Evolutionary conservation across 2,797 vertebrate genomes (phyloP), one percentile per base, ranked within the genome.

Genomic region (Pogoniulus pusillus): DNA sequence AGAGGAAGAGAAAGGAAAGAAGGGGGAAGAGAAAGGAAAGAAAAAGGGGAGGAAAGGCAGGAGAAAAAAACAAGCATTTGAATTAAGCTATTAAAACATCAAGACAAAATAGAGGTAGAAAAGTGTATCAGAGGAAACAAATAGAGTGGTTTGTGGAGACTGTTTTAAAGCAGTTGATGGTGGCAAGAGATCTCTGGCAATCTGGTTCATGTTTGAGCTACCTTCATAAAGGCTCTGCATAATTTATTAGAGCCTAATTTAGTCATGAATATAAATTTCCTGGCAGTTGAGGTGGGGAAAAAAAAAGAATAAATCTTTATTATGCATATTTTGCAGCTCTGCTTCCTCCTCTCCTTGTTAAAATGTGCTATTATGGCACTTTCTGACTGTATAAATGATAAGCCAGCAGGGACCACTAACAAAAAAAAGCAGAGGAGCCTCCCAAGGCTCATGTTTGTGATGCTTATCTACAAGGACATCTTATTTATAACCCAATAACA

Each of bases 181-280:
- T 91, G 64, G 60, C 83, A 96, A 72, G 16, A 80, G 74, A 76
- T 80, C 55, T 55, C 10, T 37, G 82, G 47, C 77, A 89, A 6
- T 82, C 59, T 47, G 20, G 64, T 80, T 89, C 72, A 84, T 63
- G 57, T 87, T 95, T 96, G 93, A 68, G 93, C 84, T 94, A 95
- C 91, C 62, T 96, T 96, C 79, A 91, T 92, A 95, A 96, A 96
- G 53, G 30, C n/a, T 53, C 70, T 97, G 89, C 68, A 96, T 97
- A 97, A 97, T 97, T 96, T 97, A 97, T 96, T 90, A 96, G 91
- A 93, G 95, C 85, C 69, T 91, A 97, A 96, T 97, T 97, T 97
- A 96, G 83, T 83, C 64, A 77, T 90, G 91, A 96, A 96, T 94
- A 96, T 93, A 96, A 95, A 95, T 97, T 94, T 96, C 91, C 91